phyloP scores from a whole-genome alignment of 2,888 invertebrate genomes.

The Rhingia campestris region DNA sequence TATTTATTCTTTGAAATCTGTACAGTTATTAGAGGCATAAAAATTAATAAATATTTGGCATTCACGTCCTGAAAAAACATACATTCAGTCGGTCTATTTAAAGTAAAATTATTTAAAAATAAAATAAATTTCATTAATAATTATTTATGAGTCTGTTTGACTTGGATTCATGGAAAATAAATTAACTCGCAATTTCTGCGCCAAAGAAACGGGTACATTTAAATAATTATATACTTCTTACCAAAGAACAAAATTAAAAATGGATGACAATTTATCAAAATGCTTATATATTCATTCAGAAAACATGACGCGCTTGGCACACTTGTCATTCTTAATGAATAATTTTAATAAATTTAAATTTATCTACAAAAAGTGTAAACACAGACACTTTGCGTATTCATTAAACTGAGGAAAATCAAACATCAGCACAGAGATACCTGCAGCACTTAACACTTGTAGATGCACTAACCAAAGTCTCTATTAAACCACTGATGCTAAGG shows the following conservation, averaged over 20 bases:
- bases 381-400: background rate
- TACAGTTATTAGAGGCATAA: no score
- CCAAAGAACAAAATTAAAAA: background rate
- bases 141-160: background rate
- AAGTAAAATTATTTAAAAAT: no score
- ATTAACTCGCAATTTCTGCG: background rate
- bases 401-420: constrained; percentile 18
- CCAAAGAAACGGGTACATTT: background rate
- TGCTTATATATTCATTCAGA: constrained; percentile 2
- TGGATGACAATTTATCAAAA: constrained; percentile 16
- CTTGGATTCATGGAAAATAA: background rate
- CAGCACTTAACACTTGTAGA: background rate
- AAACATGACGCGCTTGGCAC: background rate
- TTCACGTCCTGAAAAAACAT: no score
- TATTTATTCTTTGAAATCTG: no score
- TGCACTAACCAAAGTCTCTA: constrained; percentile 15
- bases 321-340: background rate
- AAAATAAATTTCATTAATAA: no score
- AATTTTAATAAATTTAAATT: background rate
- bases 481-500: background rate
- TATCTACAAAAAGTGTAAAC: background rate
- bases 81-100: no score
- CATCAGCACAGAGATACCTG: constrained; percentile 14
- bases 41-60: no score
- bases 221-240: constrained; percentile 1